Evolutionary conservation across 2,797 vertebrate species (phyloP), one percentile per base, ranked within the genome.

Genomic region (Botia kubotai): DNA sequence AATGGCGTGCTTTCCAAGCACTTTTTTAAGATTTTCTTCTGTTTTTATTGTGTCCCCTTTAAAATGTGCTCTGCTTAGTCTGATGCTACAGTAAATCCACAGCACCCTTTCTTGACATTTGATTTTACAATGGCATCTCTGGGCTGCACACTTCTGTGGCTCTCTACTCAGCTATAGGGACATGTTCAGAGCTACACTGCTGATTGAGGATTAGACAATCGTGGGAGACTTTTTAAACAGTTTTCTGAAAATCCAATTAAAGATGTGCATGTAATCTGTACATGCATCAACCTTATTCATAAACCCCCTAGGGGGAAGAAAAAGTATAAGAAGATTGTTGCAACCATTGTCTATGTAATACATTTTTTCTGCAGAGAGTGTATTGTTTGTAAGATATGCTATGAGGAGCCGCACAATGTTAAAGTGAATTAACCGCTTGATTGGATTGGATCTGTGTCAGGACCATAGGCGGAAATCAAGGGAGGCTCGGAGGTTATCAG

Each of bases 201-300:
- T 93, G 93, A 94, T 93, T 92, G 91, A 90, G 94, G 93, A 94
- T 95, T 94, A 94, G 91, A 89, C 88, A 90, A 90, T 91, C 92
- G 90, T 89, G 90, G 93, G 91, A 87, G 92, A 94, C 93, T 93
- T 93, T 93, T 93, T 93, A 92, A 93, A 93, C 91, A 92, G 92
- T 92, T 94, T 93, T 92, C 91, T 90, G 89, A 90, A 93, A 95
- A 95, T 94, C 92, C 94, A 94, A 94, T 94, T 94, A 95, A 92
- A 88, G 89, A 93, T 26, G 23, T 26, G 23, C 23, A 91, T 93
- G 93, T 93, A 91, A 93, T 92, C 91, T 90, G 87, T 92, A 92
- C 93, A 92, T 92, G 93, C 93, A 92, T 93, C 92, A 90, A 91
- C 91, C 89, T 89, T 85, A 72, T 85, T 87, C 69, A 87, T 89